Evolutionary conservation across 37 sponge, comb jelly and placozoan species (phyloP).

Genomic region (Lycopodina hypogea): DNA sequence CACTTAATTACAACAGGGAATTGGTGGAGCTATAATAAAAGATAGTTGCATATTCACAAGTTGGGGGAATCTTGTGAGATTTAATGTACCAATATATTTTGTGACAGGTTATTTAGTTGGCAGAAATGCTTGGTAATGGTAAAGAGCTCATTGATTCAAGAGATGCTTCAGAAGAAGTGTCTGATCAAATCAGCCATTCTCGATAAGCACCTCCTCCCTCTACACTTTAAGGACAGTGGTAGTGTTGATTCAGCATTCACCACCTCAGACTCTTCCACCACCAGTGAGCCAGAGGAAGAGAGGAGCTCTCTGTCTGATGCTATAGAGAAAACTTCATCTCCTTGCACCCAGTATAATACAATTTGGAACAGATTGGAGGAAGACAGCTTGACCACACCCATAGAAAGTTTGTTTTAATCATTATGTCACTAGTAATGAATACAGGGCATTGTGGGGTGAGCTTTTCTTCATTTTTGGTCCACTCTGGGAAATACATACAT

Average conservation of each 20-base stretch:
- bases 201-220: too few relatives aligned
- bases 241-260: too few relatives aligned
- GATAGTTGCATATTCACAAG: too few relatives aligned
- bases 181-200: too few relatives aligned
- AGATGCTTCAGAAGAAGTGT: constrained; percentile 5
- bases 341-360: neutral
- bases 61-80: too few relatives aligned
- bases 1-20: too few relatives aligned
- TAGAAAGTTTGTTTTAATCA: neutral
- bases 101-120: too few relatives aligned
- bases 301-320: neutral
- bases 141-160: constrained; percentile 32
- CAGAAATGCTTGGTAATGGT: constrained; percentile 28
- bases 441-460: neutral
- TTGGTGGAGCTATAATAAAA: too few relatives aligned
- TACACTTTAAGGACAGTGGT: too few relatives aligned
- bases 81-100: too few relatives aligned
- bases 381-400: neutral
- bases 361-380: constrained; percentile 18
- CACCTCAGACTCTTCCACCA: too few relatives aligned
- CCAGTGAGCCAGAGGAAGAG: neutral
- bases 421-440: neutral
- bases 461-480: neutral
- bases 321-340: neutral
- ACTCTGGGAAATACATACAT: too few relatives aligned